Base-by-base conservation (phyloP, 2,113 vertebrate genomes). In the Laterallus jamaicensis region DNA sequence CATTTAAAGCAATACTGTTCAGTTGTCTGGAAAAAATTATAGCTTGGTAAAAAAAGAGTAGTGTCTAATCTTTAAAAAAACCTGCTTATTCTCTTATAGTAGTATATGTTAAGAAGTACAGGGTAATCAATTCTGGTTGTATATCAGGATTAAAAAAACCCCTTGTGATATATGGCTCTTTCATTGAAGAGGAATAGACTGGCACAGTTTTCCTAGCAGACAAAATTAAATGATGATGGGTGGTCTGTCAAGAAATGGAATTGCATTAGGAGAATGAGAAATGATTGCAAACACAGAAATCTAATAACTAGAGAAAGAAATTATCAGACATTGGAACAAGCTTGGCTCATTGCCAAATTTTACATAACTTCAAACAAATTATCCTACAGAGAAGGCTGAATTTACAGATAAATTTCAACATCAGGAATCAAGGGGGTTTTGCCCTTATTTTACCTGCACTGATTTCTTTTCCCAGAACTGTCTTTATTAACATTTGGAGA, bases 281-380 rank as follows among this genome's bases (percentile, higher is more conserved):
- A 52, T 76, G 6, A 40, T 91, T 81, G 54, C 58, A 66, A 78
- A 92, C 50, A 59, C 20, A 82, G 63, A 95, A 85, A 91, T 40
- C 39, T 93, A 93, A 96, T 91, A 94, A 94, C 29, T 19, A 81
- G 56, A 93, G 55, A 85, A 95, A 94, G 26, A 95, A 91, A 88
- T 92, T 68, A 93, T 78, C 60, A 86, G 52, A 9, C 62, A 66
- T 16, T 92, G 76, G 62, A 94, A 90, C 16, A 68, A 86, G 20
- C 35, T 25, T 83, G 79, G 20, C 21, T 83, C 18, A 18, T 25
- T 92, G 32, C 10, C 88, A 94, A 60, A 25, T 68, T 88, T 86
- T 71, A 56, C 25, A 13, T 49, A 79, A 37, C 54, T 86, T 88
- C 35, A 78, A 83, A 58, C 22, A 95, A 92, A 66, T 75, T 58